Evolutionary conservation across 2,888 invertebrate species (phyloP), one percentile per base, ranked within the genome.

Genomic region (Chaitophorus viminalis): DNA sequence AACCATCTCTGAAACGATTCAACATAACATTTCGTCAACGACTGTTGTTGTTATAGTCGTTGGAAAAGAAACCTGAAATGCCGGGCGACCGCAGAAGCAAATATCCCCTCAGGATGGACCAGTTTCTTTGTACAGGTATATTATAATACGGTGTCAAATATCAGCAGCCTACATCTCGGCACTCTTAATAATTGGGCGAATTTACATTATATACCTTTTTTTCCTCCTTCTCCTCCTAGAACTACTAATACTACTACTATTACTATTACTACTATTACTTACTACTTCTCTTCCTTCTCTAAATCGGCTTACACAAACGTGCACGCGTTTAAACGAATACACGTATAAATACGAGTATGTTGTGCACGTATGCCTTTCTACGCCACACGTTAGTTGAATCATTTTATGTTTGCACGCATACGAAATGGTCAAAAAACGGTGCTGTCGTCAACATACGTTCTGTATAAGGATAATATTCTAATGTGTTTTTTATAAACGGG

Each of bases 81-180:
- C 70, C 33, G 85, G 39, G 36, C 83, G 46, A 65, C 76, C 46
- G 68, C 85, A 86, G 78, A 86, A 79, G 86, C 86, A 72, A 72
- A 86, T 72, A 76, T 68, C 68, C 85, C 86, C 86, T 72, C 54
- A 39, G 86, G 86, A 79, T 29, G 78, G 79, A 86, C 86, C 78
- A 86, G 85, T 86, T 85, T 85, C 33, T 85, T 33, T 46, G 52
- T 33, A 54, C 54, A 82, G 46, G 18, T 68, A 39, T 77, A 84
- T 52, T 76, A 68, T 84, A 77, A 84, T 77, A 76, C 77, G 76
- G 85, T 86, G 85, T 86, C 85, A 78, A 86, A 77, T 86, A 86
- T 86, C 85, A 78, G 85, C 85, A 86, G 85, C 85, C 85, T 86
- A 86, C 85, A 86, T 86, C 85, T 86, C 76, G 85, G 68, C 77